Evolutionary conservation across 2,888 invertebrate species (phyloP).

Genomic region (Hirtodrosophila alboralis): DNA sequence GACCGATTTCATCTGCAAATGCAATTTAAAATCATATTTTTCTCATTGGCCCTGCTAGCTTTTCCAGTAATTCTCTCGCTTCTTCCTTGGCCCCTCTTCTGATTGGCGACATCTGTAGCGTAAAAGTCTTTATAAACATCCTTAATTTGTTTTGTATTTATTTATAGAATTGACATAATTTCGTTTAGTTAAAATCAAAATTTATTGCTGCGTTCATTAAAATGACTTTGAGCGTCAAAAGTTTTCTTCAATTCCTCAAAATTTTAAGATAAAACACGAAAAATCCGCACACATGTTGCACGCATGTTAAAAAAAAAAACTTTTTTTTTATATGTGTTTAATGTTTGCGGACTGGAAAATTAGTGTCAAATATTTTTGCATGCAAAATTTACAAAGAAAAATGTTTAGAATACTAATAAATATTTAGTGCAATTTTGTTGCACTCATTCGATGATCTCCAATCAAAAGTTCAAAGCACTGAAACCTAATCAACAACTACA

Average conservation of each 20-base stretch:
- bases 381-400: slow-evolving; percentile 20
- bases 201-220: slow-evolving; percentile 63
- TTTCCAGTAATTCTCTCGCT: background rate
- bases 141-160: slow-evolving; percentile 56
- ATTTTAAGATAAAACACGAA: slow-evolving; percentile 45
- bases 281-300: slow-evolving; percentile 68
- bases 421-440: slow-evolving; percentile 38
- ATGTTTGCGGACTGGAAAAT: slow-evolving; percentile 49
- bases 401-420: slow-evolving; percentile 41
- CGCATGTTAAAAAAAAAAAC: slow-evolving; percentile 54
- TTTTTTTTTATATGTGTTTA: slow-evolving; percentile 27
- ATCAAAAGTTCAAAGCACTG: slow-evolving; percentile 66
- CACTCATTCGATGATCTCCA: slow-evolving; percentile 20
- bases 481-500: slow-evolving; percentile 8
- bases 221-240: slow-evolving; percentile 59
- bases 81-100: no score
- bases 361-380: slow-evolving; percentile 64
- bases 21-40: background rate
- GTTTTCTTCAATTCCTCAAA: slow-evolving; percentile 20
- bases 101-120: slow-evolving; percentile 33
- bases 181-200: slow-evolving; percentile 50
- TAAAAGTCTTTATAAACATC: slow-evolving; percentile 60
- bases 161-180: slow-evolving; percentile 79
- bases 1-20: slow-evolving; percentile 6
- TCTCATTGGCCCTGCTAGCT: background rate